These are phyloP conservation scores for Intellagama lesueurii DNA, from an alignment of 2,797 vertebrate genomes.

Conservation along the genomic window DNA sequence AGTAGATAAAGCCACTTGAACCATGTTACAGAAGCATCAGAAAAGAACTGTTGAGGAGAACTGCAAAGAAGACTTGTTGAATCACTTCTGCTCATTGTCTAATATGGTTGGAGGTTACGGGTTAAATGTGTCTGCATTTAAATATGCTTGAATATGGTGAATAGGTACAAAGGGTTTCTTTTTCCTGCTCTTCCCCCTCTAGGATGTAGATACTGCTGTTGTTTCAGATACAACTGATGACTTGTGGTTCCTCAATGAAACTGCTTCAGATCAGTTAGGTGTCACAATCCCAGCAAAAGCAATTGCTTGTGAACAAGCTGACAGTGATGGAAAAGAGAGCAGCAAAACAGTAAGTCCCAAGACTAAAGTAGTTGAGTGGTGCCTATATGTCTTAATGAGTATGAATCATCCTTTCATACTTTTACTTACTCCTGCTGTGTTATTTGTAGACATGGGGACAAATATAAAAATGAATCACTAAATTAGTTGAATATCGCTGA, in stretches of 20 bases:
- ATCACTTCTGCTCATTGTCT: not conserved
- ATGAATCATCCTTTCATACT: not conserved
- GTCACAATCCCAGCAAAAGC: slow-evolving; percentile 87
- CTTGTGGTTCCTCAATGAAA: slow-evolving; percentile 94
- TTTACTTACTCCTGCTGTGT: not conserved
- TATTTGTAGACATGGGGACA: too few species aligned
- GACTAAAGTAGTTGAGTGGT: rapidly evolving
- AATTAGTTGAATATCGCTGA: too few species aligned
- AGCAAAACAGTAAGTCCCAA: slow-evolving; percentile 75
- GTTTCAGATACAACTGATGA: slow-evolving; percentile 98
- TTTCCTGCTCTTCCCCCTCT: slow-evolving; percentile 64
- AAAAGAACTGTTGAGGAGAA: not conserved
- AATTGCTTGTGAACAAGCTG: slow-evolving; percentile 79
- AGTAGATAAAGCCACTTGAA: not conserved
- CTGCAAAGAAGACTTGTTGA: not conserved
- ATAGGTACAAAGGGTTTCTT: not conserved
- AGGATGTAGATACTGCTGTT: slow-evolving; percentile 95
- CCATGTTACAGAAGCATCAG: not conserved
- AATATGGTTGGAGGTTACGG: not conserved
- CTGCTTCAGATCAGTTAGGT: slow-evolving; percentile 86
- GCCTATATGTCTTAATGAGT: rapidly evolving
- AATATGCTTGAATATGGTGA: not conserved
- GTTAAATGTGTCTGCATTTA: not conserved
- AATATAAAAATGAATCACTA: too few species aligned
- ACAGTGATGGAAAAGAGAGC: slow-evolving; percentile 74